Conservation (phyloP, 2,888 invertebrate genomes). For the Hypselothyrea guttata region DNA sequence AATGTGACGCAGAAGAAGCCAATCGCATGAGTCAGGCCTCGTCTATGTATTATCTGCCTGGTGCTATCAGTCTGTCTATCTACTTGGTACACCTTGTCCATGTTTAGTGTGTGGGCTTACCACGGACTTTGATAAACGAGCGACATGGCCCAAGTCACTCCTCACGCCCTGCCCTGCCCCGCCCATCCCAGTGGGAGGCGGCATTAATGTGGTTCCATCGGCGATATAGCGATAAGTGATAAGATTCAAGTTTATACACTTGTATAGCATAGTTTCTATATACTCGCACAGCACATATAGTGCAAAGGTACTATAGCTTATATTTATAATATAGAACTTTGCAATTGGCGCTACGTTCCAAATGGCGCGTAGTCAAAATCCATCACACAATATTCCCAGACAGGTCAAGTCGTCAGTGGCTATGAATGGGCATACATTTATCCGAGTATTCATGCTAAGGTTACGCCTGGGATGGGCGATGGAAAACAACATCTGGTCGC, state of each 20-base stretch:
- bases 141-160: slow-evolving; percentile 11
- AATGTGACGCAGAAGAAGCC: slow-evolving; percentile 37
- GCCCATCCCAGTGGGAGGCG: slow-evolving; percentile 6
- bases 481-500: slow-evolving; percentile 40
- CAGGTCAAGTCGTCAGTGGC: too few relatives aligned
- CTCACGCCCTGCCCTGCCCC: too few relatives aligned
- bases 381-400: neutral
- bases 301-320: too few relatives aligned
- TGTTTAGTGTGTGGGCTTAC: slow-evolving; percentile 28
- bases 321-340: too few relatives aligned
- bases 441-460: slow-evolving; percentile 21
- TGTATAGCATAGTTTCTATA: slow-evolving; percentile 7
- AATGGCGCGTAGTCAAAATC: slow-evolving; percentile 40
- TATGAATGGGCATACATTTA: slow-evolving; percentile 2
- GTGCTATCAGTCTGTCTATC: slow-evolving; percentile 12
- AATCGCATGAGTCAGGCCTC: slow-evolving; percentile 41
- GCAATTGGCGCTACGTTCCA: slow-evolving; percentile 33
- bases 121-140: slow-evolving; percentile 47
- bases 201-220: slow-evolving; percentile 37
- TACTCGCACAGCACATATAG: too few relatives aligned
- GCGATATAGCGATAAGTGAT: slow-evolving; percentile 44
- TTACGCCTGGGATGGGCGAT: slow-evolving; percentile 13
- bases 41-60: neutral
- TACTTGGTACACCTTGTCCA: slow-evolving; percentile 39
- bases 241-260: slow-evolving; percentile 38